Base-by-base conservation (phyloP, 2,113 vertebrate genomes). In the Ceyx margarethae region DNA sequence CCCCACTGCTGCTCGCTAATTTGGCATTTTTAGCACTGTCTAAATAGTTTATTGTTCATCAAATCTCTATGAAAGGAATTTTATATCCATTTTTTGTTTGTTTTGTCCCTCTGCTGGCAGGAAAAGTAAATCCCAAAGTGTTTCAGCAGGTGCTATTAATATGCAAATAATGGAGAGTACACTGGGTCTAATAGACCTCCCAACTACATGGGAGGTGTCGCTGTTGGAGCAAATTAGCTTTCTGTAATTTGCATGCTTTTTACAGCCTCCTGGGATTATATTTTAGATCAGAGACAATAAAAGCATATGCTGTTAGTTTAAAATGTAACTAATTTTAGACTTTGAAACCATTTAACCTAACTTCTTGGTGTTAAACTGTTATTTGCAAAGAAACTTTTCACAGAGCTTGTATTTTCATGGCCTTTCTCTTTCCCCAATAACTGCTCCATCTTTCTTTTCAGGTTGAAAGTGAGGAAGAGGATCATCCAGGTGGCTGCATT, bases 181-280 rank as follows among this genome's bases (percentile, higher is more conserved):
- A 74, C 93, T 94, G 93, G 91, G 95, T 97, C 97, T 97, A 96
- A 98, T 95, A 97, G 97, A 97, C 97, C 97, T 98, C 97, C 97
- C 97, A 97, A 98, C 97, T 97, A 96, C 96, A 97, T 97, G 97
- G 97, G 97, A 97, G 97, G 97, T 95, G 71, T 96, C 95, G 43
- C 97, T 98, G 97, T 97, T 97, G 97, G 97, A 98, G 95, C 96
- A 98, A 98, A 98, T 98, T 98, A 98, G 97, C 97, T 97, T 97
- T 97, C 96, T 28, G 85, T 97, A 97, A 98, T 97, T 97, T 97
- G 95, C 96, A 97, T 96, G 94, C 97, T 97, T 98, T 97, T 96
- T 96, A 94, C 92, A 94, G 95, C 96, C 97, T 97, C 97, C 97
- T 96, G 97, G 97, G 97, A 98, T 97, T 97, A 97, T 97, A 97